A percentile compares a stretch with the other conserved stretches of the same genome.
These are phyloP conservation scores for Sphenopsis melanotis DNA, from an alignment of 2,797 vertebrate genomes.

Conservation along the genomic window DNA sequence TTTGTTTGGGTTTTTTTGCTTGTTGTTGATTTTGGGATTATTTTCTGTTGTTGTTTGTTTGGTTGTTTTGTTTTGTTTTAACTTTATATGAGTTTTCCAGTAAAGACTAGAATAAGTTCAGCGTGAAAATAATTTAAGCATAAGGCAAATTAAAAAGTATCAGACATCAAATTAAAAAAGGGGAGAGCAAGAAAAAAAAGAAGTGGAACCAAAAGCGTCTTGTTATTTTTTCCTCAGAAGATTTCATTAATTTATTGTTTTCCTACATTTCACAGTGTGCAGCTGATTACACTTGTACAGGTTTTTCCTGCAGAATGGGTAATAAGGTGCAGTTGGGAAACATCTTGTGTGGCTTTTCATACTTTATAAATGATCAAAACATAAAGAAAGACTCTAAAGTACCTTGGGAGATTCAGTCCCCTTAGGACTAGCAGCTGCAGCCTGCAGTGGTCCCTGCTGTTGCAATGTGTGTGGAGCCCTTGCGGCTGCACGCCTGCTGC, in stretches of 20 bases:
- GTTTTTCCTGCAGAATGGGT: not conserved
- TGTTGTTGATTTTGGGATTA: not conserved
- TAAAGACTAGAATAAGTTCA: not conserved
- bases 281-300: not conserved
- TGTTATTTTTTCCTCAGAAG: not conserved
- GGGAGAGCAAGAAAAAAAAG: not conserved
- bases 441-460: too few relatives aligned
- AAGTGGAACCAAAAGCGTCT: not conserved
- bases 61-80: not conserved
- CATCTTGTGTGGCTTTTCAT: not conserved
- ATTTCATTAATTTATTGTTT: not conserved
- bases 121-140: not conserved
- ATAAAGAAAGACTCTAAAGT: not conserved
- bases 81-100: not conserved
- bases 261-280: not conserved
- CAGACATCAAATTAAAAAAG: not conserved
- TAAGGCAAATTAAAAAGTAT: not conserved
- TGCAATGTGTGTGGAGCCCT: too few relatives aligned
- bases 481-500: fast-evolving
- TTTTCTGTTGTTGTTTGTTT: not conserved
- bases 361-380: not conserved
- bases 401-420: not conserved
- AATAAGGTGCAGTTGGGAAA: not conserved
- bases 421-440: not conserved
- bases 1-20: too few relatives aligned